A percentile compares a stretch with the other conserved stretches of the same genome.
Conservation (phyloP, 2,113 vertebrate species). For the Elgaria multicarinata region DNA sequence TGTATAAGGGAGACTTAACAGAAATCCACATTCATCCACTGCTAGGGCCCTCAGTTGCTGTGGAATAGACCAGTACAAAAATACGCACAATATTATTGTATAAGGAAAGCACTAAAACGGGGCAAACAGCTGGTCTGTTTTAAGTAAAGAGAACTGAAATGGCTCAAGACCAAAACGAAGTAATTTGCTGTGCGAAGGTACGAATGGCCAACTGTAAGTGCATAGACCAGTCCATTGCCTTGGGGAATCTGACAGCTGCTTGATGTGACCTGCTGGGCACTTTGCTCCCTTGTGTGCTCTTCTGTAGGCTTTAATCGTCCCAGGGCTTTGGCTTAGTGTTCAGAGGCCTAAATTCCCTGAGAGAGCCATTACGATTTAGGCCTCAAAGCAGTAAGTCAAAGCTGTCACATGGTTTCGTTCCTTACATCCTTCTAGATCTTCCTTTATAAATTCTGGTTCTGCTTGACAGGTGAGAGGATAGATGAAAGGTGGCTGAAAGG, state of each 20-base stretch:
- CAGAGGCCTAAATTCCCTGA: neutral
- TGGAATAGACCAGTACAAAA: neutral
- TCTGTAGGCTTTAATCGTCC: conserved; percentile 1
- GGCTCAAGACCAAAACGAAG: neutral
- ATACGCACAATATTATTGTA: neutral
- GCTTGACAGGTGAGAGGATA: neutral
- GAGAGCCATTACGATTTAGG: neutral
- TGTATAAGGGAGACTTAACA: neutral
- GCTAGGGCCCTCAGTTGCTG: neutral
- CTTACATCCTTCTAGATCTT: neutral
- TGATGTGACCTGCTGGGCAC: neutral
- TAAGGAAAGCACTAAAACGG: neutral
- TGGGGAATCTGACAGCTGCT: neutral
- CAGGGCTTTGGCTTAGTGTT: neutral
- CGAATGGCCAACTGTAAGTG: neutral
- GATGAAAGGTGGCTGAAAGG: neutral
- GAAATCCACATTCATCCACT: neutral
- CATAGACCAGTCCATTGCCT: neutral
- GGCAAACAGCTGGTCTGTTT: neutral
- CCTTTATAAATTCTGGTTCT: neutral
- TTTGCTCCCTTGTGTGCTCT: neutral
- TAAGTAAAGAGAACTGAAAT: neutral
- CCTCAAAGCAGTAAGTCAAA: neutral
- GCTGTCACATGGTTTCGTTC: neutral
- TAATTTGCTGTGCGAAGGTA: neutral